Percentiles rank a stretch among this genome's conserved stretches.
These are phyloP conservation scores for Corvus hawaiiensis DNA, from an alignment of 2,113 vertebrate genomes.

Conservation along the genomic window DNA sequence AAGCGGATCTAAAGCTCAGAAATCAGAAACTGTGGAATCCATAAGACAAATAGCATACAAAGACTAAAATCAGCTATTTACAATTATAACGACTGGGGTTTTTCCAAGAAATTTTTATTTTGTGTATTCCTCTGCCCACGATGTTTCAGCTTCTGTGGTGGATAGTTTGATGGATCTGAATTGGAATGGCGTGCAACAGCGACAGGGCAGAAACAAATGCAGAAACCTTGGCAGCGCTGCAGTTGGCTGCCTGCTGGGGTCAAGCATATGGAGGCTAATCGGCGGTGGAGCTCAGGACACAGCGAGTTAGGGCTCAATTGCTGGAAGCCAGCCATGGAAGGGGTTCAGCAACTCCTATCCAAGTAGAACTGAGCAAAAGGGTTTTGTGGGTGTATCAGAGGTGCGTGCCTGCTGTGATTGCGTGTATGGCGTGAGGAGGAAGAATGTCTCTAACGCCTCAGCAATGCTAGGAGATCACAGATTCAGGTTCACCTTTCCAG, in stretches of 20 bases:
- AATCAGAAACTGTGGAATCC: not conserved
- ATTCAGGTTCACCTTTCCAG: not conserved
- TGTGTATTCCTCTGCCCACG: not conserved
- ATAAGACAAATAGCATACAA: not conserved
- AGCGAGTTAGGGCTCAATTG: not conserved
- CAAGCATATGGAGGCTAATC: not conserved
- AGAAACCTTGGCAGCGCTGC: not conserved
- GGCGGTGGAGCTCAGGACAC: not conserved
- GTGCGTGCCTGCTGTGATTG: fast-evolving
- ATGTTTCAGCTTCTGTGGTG: not conserved
- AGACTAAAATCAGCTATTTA: conserved; percentile 37
- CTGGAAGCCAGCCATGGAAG: not conserved
- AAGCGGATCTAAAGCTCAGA: not conserved
- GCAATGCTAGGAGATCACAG: not conserved
- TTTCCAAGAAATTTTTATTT: conserved; percentile 34
- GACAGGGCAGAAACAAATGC: not conserved
- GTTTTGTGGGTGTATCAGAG: not conserved
- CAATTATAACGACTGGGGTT: not conserved
- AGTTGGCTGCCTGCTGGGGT: conserved; percentile 6
- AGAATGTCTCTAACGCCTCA: not conserved
- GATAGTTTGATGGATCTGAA: not conserved
- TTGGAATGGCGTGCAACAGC: not conserved
- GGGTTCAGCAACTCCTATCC: not conserved
- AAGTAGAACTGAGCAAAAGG: not conserved
- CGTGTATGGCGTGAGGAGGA: fast-evolving